Evolutionary conservation across 2,113 vertebrate genomes (phyloP).

Genomic region (Raja brachyura): DNA sequence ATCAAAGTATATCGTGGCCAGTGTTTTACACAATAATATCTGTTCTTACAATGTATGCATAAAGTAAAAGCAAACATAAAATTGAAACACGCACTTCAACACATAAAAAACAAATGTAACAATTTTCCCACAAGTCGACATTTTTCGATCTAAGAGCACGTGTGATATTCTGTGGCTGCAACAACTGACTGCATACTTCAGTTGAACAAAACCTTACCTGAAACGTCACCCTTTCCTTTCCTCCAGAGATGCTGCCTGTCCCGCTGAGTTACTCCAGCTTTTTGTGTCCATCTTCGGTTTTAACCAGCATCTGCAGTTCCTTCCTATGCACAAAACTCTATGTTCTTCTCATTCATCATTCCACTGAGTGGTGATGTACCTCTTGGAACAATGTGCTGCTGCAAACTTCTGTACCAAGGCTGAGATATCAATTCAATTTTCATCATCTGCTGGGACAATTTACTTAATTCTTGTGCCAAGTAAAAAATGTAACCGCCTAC

Average conservation of each 20-base stretch:
- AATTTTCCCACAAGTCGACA: background rate
- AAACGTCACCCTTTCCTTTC: no score
- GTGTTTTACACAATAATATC: background rate
- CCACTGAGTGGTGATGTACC: background rate
- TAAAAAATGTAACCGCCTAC: no score
- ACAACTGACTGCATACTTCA: background rate
- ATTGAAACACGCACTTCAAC: background rate
- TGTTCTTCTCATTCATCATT: background rate
- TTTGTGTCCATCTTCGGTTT: no score
- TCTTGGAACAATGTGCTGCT: no score
- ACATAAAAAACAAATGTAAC: background rate
- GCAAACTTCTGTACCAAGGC: no score
- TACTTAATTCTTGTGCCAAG: no score
- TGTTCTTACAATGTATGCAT: background rate
- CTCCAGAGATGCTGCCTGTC: no score
- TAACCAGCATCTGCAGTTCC: no score
- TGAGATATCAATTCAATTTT: no score
- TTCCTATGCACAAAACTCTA: background rate
- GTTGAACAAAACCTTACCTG: no score
- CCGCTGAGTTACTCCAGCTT: no score
- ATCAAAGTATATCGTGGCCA: no score
- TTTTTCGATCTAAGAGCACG: background rate
- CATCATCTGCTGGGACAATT: background rate
- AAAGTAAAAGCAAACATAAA: background rate
- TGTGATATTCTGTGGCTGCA: background rate